phyloP scores from a whole-genome alignment of 2,888 invertebrate species.

The Lasioglossum vierecki region DNA sequence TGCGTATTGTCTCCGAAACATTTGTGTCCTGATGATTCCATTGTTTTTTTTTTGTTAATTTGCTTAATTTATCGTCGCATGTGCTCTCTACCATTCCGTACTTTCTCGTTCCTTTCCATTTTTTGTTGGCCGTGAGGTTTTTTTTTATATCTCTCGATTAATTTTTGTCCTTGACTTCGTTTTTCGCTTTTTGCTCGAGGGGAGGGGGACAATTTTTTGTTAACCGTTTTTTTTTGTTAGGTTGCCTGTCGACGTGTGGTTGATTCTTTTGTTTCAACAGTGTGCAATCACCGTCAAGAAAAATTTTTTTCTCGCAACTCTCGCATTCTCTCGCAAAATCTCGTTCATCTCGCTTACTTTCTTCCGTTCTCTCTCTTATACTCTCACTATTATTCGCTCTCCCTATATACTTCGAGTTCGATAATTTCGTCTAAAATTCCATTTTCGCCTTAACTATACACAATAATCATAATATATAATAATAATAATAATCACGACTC shows the following conservation, averaged over 20 bases:
- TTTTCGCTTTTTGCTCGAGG: conserved; percentile 61
- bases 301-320: conserved; percentile 68
- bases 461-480: conserved; percentile 77
- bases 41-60: background rate
- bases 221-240: conserved; percentile 14
- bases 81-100: conserved; percentile 46
- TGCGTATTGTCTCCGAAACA: conserved; percentile 10
- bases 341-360: conserved; percentile 63
- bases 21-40: conserved; percentile 4
- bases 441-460: conserved; percentile 80
- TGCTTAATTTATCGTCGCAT: conserved; percentile 32
- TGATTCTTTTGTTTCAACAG: conserved; percentile 70
- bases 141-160: conserved; percentile 23
- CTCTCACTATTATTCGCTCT: conserved; percentile 66
- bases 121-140: conserved; percentile 39
- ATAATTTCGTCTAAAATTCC: conserved; percentile 75
- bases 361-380: conserved; percentile 61
- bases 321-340: conserved; percentile 64
- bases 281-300: conserved; percentile 79
- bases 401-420: conserved; percentile 72
- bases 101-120: conserved; percentile 13
- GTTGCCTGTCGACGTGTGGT: conserved; percentile 75
- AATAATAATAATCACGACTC: conserved; percentile 81
- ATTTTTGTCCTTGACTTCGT: conserved; percentile 12
- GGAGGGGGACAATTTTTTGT: conserved; percentile 66